Evolutionary conservation across 2,888 invertebrate genomes (phyloP).

Genomic region (Phytoseiulus persimilis): DNA sequence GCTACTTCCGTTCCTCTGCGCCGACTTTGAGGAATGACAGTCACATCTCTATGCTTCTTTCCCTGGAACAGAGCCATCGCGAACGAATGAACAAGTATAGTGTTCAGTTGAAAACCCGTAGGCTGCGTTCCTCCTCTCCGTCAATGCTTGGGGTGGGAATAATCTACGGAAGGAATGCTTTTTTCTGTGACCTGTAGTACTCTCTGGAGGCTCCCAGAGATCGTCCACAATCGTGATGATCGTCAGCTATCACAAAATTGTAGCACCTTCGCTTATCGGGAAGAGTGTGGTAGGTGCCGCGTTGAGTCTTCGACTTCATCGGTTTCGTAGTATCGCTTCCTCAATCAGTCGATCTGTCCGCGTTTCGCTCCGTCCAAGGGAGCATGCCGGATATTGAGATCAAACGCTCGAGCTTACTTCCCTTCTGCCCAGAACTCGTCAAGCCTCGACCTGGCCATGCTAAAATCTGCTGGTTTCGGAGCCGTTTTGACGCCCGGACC

Average conservation of each 20-base stretch:
- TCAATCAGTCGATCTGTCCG: background rate
- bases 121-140: background rate
- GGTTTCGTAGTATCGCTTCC: background rate
- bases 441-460: constrained; percentile 39
- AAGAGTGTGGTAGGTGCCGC: background rate
- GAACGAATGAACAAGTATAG: background rate
- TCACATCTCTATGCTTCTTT: background rate
- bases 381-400: background rate
- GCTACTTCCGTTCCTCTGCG: background rate
- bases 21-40: background rate
- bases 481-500: constrained; percentile 12
- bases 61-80: background rate
- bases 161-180: background rate
- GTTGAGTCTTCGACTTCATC: background rate
- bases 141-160: background rate
- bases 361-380: background rate
- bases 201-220: background rate
- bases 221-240: background rate
- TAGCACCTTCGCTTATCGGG: background rate
- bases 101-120: background rate
- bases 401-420: constrained; percentile 20
- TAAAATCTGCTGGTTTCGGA: constrained; percentile 32
- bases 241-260: background rate
- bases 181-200: background rate
- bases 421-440: constrained; percentile 39